Conservation (phyloP, 2,888 invertebrate species). For the Amphipoea oculea region DNA sequence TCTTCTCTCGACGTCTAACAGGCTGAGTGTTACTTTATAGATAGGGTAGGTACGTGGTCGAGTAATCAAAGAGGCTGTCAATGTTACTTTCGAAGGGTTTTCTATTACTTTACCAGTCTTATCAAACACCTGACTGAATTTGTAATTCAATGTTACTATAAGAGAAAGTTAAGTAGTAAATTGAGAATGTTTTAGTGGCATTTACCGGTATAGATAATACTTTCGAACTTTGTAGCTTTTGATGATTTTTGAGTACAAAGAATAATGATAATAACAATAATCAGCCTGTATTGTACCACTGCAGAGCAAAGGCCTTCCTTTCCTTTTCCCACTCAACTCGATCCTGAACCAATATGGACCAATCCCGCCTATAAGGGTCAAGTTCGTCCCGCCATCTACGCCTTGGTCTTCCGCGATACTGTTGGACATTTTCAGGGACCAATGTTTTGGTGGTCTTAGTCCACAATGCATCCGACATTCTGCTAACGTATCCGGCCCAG, state of each 20-base stretch:
- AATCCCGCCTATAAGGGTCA: not conserved
- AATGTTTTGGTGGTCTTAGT: no score
- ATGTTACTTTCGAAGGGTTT: slow-evolving; percentile 17
- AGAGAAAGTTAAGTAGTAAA: slow-evolving; percentile 21
- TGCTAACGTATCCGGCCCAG: not conserved
- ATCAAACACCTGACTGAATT: slow-evolving; percentile 15
- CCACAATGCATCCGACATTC: not conserved
- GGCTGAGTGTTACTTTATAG: not conserved
- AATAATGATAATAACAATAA: not conserved
- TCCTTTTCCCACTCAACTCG: not conserved
- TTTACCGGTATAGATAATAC: not conserved
- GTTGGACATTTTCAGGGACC: not conserved
- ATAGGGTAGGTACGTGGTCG: slow-evolving; percentile 4
- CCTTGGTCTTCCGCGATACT: not conserved
- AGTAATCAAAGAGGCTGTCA: slow-evolving; percentile 42
- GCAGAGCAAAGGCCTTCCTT: not conserved
- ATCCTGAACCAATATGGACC: not conserved
- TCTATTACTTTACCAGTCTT: slow-evolving; percentile 24
- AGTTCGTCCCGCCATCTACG: not conserved
- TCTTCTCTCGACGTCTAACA: slow-evolving; percentile 8
- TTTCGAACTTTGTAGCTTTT: not conserved
- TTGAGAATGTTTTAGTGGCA: not conserved
- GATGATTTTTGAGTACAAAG: no score
- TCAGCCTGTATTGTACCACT: not conserved
- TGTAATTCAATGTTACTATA: slow-evolving; percentile 22